These are phyloP conservation scores for Agrochola lota DNA, from an alignment of 2,888 invertebrate genomes.

Conservation along the genomic window DNA sequence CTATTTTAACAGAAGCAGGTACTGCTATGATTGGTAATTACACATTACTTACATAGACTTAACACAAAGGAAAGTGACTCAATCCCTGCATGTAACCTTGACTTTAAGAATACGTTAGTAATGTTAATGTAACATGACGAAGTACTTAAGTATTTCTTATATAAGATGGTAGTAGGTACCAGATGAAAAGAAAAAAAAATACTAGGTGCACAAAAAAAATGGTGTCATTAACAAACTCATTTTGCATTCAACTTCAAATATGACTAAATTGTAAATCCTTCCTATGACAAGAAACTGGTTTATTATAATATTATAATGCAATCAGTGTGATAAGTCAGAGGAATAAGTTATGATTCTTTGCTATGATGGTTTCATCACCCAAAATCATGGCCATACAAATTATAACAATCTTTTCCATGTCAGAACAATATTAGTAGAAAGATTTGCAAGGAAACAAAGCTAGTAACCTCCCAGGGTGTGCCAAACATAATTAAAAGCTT, in stretches of 20 bases:
- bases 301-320: conserved; percentile 3
- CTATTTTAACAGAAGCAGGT: neutral
- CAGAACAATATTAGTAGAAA: neutral
- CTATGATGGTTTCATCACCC: neutral
- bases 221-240: neutral
- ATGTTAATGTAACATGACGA: conserved; percentile 10
- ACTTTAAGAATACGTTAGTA: conserved; percentile 10
- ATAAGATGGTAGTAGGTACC: neutral
- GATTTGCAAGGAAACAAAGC: neutral
- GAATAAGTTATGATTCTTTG: neutral
- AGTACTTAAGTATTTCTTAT: conserved; percentile 15
- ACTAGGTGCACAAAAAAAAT: neutral
- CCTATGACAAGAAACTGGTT: conserved; percentile 4
- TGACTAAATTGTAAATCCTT: neutral
- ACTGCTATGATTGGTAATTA: neutral
- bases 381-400: neutral
- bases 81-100: conserved; percentile 32
- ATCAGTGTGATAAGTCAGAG: neutral
- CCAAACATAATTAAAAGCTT: neutral
- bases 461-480: neutral
- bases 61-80: conserved; percentile 36
- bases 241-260: conserved; percentile 1
- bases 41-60: too few species aligned
- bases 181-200: neutral
- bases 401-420: neutral